Base-by-base conservation (phyloP, 2,113 vertebrate genomes). In the Crotophaga sulcirostris region DNA sequence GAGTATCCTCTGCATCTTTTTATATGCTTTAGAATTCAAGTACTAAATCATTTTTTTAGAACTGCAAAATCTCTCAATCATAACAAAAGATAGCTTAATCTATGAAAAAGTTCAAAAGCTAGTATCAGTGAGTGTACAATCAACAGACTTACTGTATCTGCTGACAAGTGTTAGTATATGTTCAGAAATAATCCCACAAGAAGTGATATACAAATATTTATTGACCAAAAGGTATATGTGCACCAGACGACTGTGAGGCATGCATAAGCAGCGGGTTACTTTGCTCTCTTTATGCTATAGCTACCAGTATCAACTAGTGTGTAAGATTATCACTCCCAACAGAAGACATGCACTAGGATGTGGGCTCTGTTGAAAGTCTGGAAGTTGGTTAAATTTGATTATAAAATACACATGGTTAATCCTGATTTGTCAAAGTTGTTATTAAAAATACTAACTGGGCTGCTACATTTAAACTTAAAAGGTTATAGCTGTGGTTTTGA, bases 21-120 rank as follows among this genome's bases (percentile, higher is more conserved):
- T 79, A 72, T 75, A 84, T 79, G 20, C 62, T 58, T 77, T 80
- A 86, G 72, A 95, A 91, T 73, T 89, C 59, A 52, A 84, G 33
- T 74, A 77, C 56, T 91, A 91, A 95, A 92, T 90, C 4, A 96
- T 80, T 93, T 75, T 26, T 94, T 94, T 81, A 73, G 28, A 87
- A n/a, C 42, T 44, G 21, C 28, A 83, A 95, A 93, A 87, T 89
- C 42, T 92, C 81, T 90, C 72, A 93, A 60, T 91, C 11, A 6
- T 75, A 76, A 95, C 89, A 93, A 87, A 64, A 85, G 93, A 14
- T 28, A 84, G 10, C 56, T 63, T 60, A 68, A n/a, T 70, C 8
- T 45, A 25, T 72, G 29, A 84, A 76, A 90, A 90, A 62, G 7
- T 76, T 82, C 5, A 49, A 56, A 79, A 79, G 26, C 6, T 18